Percentiles rank a stretch among this genome's conserved stretches.
phyloP scores from a whole-genome alignment of 2,888 invertebrate species.

The Hirtodrosophila histrioides region DNA sequence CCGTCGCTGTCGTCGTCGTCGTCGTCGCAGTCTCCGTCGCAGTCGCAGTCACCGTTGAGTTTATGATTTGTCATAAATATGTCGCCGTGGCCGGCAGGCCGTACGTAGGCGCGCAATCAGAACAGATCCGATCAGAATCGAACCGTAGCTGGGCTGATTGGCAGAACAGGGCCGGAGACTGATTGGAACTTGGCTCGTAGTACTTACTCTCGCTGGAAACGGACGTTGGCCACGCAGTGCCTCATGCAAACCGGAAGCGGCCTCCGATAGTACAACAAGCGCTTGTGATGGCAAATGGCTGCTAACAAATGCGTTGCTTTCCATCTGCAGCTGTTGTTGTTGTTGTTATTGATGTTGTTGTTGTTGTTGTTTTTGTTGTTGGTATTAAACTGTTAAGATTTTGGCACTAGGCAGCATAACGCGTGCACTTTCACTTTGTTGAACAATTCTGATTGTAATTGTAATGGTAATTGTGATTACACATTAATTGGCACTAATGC shows the following conservation, averaged over 20 bases:
- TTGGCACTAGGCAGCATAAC: slow-evolving; percentile 54
- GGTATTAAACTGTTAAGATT: slow-evolving; percentile 27
- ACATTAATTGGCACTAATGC: slow-evolving; percentile 43
- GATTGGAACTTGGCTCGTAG: slow-evolving; percentile 54
- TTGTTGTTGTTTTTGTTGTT: slow-evolving; percentile 17
- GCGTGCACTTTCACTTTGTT: slow-evolving; percentile 43
- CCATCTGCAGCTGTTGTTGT: slow-evolving; percentile 85
- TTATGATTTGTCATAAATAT: slow-evolving; percentile 79
- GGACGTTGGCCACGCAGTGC: slow-evolving; percentile 90
- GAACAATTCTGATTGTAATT: slow-evolving; percentile 40
- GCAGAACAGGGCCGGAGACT: slow-evolving; percentile 20
- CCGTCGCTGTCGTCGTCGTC: slow-evolving; percentile 4
- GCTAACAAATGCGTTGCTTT: slow-evolving; percentile 90
- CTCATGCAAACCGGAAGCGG: slow-evolving; percentile 90
- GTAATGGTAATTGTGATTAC: slow-evolving; percentile 33
- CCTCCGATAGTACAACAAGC: slow-evolving; percentile 90
- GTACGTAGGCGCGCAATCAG: slow-evolving; percentile 12
- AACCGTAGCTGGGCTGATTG: slow-evolving; percentile 22
- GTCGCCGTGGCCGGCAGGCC: slow-evolving; percentile 45
- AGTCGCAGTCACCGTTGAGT: slow-evolving; percentile 30
- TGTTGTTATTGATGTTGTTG: slow-evolving; percentile 21
- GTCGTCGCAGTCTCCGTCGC: not conserved
- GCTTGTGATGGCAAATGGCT: slow-evolving; percentile 90
- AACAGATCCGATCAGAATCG: not conserved
- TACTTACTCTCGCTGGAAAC: slow-evolving; percentile 89